These are phyloP conservation scores for Macquaria australasica DNA, from an alignment of 2,113 vertebrate genomes.

Conservation along the genomic window DNA sequence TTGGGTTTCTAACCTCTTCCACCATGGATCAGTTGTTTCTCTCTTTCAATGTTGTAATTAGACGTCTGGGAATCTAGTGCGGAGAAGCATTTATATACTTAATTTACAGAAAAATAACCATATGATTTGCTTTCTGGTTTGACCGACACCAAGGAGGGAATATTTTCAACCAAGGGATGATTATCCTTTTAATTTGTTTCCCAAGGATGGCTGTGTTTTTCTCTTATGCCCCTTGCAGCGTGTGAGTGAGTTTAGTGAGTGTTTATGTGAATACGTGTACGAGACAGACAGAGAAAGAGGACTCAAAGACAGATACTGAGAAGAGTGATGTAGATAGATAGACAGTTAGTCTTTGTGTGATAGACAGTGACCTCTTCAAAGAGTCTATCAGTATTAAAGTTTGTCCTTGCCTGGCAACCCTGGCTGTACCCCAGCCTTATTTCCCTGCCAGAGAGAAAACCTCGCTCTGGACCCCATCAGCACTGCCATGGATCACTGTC, in stretches of 20 bases:
- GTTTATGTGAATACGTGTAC: constrained; percentile 26
- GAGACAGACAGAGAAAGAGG: constrained; percentile 2
- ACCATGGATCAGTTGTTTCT: constrained; percentile 53
- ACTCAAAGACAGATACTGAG: neutral
- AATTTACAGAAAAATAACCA: constrained; percentile 65
- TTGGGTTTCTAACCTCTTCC: constrained; percentile 52
- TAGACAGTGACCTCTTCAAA: constrained; percentile 59
- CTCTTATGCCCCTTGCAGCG: constrained; percentile 14
- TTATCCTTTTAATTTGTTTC: constrained; percentile 64
- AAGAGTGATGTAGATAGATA: neutral
- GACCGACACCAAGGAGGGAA: constrained; percentile 40
- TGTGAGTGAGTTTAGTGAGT: constrained; percentile 32
- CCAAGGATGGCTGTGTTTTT: constrained; percentile 47
- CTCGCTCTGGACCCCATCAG: constrained; percentile 38
- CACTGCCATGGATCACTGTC: constrained; percentile 68
- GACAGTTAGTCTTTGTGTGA: constrained; percentile 28
- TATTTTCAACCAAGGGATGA: constrained; percentile 42
- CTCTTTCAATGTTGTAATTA: constrained; percentile 71
- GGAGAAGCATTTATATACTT: constrained; percentile 55
- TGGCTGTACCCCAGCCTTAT: constrained; percentile 58
- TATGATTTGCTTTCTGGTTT: constrained; percentile 61
- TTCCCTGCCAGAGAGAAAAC: constrained; percentile 52
- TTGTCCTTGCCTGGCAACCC: constrained; percentile 60
- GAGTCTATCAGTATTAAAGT: constrained; percentile 49
- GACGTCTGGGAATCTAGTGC: constrained; percentile 59